Evolutionary conservation across 2,113 vertebrate genomes (phyloP).

Genomic region (Tylochromis polylepis): DNA sequence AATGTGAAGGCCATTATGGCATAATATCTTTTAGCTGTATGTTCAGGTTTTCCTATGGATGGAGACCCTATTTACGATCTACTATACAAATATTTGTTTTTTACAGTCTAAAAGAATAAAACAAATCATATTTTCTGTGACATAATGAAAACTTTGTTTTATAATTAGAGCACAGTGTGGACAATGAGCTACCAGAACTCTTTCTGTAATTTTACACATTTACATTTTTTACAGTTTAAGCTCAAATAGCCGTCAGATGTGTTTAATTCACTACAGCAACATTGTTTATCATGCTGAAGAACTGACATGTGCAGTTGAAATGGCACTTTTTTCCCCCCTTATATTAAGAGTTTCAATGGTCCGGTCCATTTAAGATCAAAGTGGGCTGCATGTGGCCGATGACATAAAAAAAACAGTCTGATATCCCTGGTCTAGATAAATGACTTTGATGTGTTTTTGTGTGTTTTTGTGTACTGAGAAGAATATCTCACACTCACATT

Average conservation of each 20-base stretch:
- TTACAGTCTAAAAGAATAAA: not conserved
- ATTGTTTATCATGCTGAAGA: not conserved
- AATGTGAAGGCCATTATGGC: not conserved
- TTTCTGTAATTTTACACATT: too few species aligned
- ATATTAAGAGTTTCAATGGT: not conserved
- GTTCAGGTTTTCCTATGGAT: not conserved
- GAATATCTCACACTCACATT: not conserved
- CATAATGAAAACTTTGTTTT: too few species aligned
- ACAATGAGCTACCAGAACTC: too few species aligned
- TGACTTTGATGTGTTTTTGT: not conserved
- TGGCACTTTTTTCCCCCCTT: fast-evolving
- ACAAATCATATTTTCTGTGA: too few species aligned
- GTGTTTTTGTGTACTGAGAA: not conserved
- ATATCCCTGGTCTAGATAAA: not conserved
- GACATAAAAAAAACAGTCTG: not conserved
- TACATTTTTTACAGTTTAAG: too few species aligned
- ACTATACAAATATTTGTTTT: not conserved
- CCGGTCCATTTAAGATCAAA: not conserved
- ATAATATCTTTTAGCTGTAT: not conserved
- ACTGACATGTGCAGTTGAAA: not conserved
- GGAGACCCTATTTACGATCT: not conserved
- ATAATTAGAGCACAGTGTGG: too few species aligned
- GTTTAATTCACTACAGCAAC: too few species aligned
- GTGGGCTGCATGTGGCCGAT: not conserved
- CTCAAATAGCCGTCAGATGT: too few species aligned